A percentile compares a stretch with the other conserved stretches of the same genome.
phyloP scores from a whole-genome alignment of 2,113 vertebrate species.

The Bostrychus sinensis region DNA sequence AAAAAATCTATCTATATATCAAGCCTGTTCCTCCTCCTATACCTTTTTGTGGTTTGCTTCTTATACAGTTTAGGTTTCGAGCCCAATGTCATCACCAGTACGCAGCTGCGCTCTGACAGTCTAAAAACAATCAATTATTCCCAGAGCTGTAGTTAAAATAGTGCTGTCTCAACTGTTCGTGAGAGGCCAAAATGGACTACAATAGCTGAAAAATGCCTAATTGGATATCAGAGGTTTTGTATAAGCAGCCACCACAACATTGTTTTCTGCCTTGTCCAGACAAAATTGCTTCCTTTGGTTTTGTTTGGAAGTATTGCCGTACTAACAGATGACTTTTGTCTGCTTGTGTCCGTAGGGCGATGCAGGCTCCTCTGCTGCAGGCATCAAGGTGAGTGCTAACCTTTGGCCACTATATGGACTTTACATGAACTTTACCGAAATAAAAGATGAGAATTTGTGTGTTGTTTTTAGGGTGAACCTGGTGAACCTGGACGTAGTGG shows the following conservation, averaged over 20 bases:
- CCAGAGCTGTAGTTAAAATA: constrained; percentile 21
- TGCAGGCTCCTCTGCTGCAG: constrained; percentile 95
- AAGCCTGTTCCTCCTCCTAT: constrained; percentile 9
- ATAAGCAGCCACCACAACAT: constrained; percentile 17
- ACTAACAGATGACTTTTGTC: constrained; percentile 1
- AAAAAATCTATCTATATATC: constrained; percentile 38
- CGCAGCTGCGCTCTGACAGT: constrained; percentile 39
- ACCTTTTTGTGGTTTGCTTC: constrained; percentile 34
- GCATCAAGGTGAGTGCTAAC: constrained; percentile 90
- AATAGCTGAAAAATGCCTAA: constrained; percentile 1
- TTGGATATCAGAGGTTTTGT: constrained; percentile 5
- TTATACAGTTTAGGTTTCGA: constrained; percentile 33
- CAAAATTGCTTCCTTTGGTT: constrained; percentile 11
- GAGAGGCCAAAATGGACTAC: constrained; percentile 13
- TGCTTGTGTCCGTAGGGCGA: constrained; percentile 83
- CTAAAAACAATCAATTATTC: constrained; percentile 44
- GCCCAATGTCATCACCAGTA: constrained; percentile 33
- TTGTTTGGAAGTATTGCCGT: too few species aligned
- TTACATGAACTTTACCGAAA: neutral
- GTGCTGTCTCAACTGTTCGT: constrained; percentile 13
- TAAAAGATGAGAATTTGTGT: constrained; percentile 3
- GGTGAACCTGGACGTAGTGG: constrained; percentile 93
- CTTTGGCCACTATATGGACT: neutral
- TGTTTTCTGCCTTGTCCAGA: constrained; percentile 3
- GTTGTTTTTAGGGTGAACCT: constrained; percentile 88